Percentiles rank a stretch among this genome's conserved stretches.
These are phyloP conservation scores for Darevskia mixta DNA, from an alignment of 2,797 vertebrate genomes.

Conservation along the genomic window DNA sequence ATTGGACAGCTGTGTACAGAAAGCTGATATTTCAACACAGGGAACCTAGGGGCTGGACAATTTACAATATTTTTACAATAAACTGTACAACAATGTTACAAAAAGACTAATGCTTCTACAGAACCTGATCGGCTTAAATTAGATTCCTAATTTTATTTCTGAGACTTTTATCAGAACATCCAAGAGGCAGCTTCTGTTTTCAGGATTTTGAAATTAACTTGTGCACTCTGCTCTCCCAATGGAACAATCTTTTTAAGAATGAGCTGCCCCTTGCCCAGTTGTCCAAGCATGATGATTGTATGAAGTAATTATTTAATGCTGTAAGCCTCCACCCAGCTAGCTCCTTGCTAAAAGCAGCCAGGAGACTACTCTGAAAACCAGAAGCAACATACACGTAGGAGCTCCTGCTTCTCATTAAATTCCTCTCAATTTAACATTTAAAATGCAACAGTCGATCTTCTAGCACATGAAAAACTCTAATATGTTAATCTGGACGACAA, in stretches of 20 bases:
- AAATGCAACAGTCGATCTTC: constrained; percentile 50
- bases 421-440: constrained; percentile 1
- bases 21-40: constrained; percentile 15
- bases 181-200: background rate
- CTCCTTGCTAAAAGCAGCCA: background rate
- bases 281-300: background rate
- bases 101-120: constrained; percentile 5
- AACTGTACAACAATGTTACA: constrained; percentile 13
- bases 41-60: background rate
- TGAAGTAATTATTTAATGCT: background rate
- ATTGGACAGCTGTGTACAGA: background rate
- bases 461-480: constrained; percentile 58
- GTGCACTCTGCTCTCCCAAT: background rate
- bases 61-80: constrained; percentile 28
- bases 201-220: background rate
- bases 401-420: constrained; percentile 14
- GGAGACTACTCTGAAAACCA: background rate
- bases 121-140: constrained; percentile 19
- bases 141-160: constrained; percentile 33
- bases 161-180: background rate
- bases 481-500: constrained; percentile 61
- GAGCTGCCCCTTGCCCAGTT: background rate
- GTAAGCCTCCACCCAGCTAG: background rate
- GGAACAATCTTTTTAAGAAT: background rate
- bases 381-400: background rate